A percentile compares a stretch with the other conserved stretches of the same genome.
phyloP scores from a whole-genome alignment of 53 echinoderm and acorn worm genomes.

The Mesocentrotus franciscanus region DNA sequence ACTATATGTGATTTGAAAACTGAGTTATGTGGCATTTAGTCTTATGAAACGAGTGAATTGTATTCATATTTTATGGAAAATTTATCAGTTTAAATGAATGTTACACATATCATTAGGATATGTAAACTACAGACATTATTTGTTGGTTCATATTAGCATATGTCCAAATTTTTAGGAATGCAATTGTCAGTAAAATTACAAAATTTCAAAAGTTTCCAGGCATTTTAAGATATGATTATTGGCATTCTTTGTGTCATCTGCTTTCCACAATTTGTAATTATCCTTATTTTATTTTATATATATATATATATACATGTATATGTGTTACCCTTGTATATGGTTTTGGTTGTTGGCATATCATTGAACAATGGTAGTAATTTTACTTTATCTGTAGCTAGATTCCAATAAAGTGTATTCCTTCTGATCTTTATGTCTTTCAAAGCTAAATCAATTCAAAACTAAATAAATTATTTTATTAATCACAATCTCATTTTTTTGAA shows the following conservation, averaged over 20 bases:
- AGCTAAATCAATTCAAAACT: not conserved
- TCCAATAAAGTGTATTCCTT: not conserved
- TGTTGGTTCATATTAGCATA: not conserved
- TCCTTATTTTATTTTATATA: not conserved
- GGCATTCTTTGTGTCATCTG: not conserved
- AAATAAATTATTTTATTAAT: constrained; percentile 15
- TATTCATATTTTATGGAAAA: not conserved
- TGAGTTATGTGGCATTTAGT: not conserved
- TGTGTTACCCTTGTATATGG: not conserved
- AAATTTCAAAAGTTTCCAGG: not conserved
- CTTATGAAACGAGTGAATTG: not conserved
- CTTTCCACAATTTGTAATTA: not conserved
- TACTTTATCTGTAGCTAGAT: not conserved
- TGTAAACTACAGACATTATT: not conserved
- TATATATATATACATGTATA: too few relatives aligned
- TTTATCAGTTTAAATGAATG: too few relatives aligned
- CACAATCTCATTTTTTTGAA: not conserved
- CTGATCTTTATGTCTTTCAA: not conserved
- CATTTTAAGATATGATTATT: too few relatives aligned
- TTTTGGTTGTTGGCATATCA: not conserved
- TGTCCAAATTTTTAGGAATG: too few relatives aligned
- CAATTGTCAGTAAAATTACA: not conserved
- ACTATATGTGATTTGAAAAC: not conserved
- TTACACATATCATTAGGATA: too few relatives aligned
- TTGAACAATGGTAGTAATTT: not conserved